Evolutionary conservation across 2,888 invertebrate genomes (phyloP), one percentile per base, ranked within the genome.

Genomic region (Plagodis pulveraria): DNA sequence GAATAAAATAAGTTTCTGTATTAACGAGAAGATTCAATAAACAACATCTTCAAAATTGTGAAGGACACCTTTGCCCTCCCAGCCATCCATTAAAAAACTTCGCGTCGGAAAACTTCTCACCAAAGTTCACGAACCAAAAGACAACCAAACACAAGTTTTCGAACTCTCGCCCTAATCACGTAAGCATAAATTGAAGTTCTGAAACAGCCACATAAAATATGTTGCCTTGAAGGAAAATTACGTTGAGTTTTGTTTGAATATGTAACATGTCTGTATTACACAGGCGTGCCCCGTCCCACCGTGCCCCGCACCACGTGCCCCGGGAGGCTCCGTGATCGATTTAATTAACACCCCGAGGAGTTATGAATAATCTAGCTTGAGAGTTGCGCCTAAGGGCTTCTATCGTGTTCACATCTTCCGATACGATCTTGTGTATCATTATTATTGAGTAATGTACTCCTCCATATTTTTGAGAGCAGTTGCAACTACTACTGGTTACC

Each of bases 281-380:
- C 10, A 10, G 8, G 40, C 10, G 40, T 8, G 44, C 32, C 44
- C 32, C 44, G 44, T 32, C 22, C 43, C 44, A 5, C 32, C 5
- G 6, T 32, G 22, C 44, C 32, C 44, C 47, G 11, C n/a, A 6
- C 35, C 34, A 5, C 48, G 10, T 32, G 43, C 43, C 36, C 12
- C 36, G 6, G 10, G 38, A 22, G n/a, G 47, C 22, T 33, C 44
- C n/a, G 53, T 56, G 57, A 66, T 66, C 66, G 61, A 66, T 66
- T 59, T 59, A 55, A 58, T 58, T 60, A 60, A 48, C 56, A 45
- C 60, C 57, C 32, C 49, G 57, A 61, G 51, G 48, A 59, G 56
- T 58, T 54, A 61, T 67, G 64, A 67, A 67, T 67, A 57, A 59
- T 58, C 65, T 50, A 62, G 34, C 54, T 44, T 33, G n/a, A 60